phyloP scores from a whole-genome alignment of 2,797 vertebrate genomes.

The Syngnathus acus region DNA sequence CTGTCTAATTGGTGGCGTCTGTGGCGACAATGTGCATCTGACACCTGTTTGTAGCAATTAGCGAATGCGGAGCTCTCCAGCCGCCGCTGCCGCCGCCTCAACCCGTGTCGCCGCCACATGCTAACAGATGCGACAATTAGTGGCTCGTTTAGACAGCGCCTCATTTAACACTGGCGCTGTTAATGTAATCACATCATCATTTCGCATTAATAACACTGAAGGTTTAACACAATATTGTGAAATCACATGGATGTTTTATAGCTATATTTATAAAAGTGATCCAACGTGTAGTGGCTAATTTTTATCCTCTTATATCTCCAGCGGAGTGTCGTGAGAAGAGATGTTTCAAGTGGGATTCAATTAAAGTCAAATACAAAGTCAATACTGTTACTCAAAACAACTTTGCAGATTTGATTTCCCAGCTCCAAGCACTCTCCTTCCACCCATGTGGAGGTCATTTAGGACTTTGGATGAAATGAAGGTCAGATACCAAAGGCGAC shows the following conservation, averaged over 20 bases:
- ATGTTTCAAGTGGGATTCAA: too few species aligned
- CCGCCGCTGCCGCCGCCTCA: conserved; percentile 65
- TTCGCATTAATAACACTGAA: conserved; percentile 48
- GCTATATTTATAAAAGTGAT: too few species aligned
- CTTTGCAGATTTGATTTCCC: too few species aligned
- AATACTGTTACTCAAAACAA: too few species aligned
- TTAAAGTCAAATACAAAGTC: too few species aligned
- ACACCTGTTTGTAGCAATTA: conserved; percentile 82
- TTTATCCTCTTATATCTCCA: too few species aligned
- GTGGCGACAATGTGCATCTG: conserved; percentile 66
- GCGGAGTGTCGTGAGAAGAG: too few species aligned
- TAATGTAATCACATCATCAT: conserved; percentile 79
- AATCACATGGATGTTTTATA: conserved; percentile 25
- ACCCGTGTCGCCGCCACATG: conserved; percentile 62
- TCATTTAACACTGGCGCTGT: conserved; percentile 76
- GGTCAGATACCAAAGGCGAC: too few species aligned
- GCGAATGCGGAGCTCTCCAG: conserved; percentile 71
- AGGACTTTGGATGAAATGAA: too few species aligned
- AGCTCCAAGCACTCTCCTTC: too few species aligned
- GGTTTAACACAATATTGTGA: conserved; percentile 31
- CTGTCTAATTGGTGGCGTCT: conserved; percentile 65
- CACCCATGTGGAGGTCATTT: too few species aligned
- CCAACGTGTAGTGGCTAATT: too few species aligned
- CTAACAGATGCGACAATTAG: conserved; percentile 87
- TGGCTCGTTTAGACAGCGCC: conserved; percentile 79